A percentile compares a stretch with the other conserved stretches of the same genome.
These are phyloP conservation scores for Apistogramma diplotaenia DNA, from an alignment of 2,113 vertebrate species.

Conservation along the genomic window DNA sequence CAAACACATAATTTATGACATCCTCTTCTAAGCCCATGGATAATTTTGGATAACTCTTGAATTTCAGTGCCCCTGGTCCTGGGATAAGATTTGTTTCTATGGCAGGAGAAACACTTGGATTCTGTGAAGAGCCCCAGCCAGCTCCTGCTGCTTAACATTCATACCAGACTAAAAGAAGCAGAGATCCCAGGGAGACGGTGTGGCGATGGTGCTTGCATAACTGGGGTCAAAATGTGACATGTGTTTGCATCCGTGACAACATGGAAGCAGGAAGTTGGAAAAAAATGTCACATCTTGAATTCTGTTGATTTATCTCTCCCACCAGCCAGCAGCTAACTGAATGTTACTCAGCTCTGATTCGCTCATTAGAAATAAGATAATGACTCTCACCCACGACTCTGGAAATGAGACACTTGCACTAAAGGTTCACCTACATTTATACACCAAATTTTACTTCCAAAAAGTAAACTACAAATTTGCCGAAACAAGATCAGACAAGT, in stretches of 20 bases:
- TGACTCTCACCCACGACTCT: not conserved
- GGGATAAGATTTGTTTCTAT: slow-evolving; percentile 39
- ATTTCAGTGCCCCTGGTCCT: not conserved
- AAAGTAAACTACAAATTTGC: not conserved
- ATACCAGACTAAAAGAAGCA: not conserved
- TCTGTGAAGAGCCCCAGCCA: not conserved
- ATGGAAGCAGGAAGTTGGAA: not conserved
- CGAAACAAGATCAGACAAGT: not conserved
- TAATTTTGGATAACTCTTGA: slow-evolving; percentile 4
- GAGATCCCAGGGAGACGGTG: not conserved
- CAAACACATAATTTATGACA: not conserved
- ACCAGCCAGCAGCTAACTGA: not conserved
- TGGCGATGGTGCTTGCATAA: not conserved
- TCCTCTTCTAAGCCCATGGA: not conserved
- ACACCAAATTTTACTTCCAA: not conserved
- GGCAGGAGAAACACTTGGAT: slow-evolving; percentile 13
- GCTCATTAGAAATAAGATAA: not conserved
- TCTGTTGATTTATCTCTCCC: slow-evolving; percentile 16
- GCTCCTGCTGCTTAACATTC: slow-evolving; percentile 39
- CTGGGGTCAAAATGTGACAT: not conserved
- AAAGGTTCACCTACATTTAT: not conserved
- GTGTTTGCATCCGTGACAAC: slow-evolving; percentile 8
- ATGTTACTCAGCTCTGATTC: not conserved
- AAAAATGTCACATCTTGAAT: not conserved
- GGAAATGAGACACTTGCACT: not conserved